Percentiles rank a stretch among this genome's conserved stretches.
phyloP scores from a whole-genome alignment of 2,797 vertebrate species.

The Avahi laniger region DNA sequence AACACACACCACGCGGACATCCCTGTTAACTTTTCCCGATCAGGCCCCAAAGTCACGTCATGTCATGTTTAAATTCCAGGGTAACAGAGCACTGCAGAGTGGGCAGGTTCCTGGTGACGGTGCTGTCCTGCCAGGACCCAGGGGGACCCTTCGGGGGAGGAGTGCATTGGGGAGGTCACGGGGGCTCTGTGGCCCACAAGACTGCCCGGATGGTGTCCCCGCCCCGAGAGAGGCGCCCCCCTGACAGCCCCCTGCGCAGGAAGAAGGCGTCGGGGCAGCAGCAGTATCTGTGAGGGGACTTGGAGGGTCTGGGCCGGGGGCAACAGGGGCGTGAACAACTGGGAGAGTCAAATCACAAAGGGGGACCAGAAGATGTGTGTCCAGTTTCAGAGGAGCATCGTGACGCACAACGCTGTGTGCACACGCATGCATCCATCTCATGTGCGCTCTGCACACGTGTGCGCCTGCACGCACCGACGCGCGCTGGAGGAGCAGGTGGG shows the following conservation, averaged over 20 bases:
- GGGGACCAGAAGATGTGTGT: too few species aligned
- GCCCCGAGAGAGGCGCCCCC: rapidly evolving
- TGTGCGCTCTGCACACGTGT: neutral
- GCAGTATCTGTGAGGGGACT: neutral
- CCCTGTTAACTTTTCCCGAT: neutral
- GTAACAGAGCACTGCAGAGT: neutral
- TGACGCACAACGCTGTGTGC: rapidly evolving
- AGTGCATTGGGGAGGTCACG: rapidly evolving
- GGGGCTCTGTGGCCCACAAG: neutral
- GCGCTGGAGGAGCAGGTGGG: neutral
- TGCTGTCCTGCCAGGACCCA: rapidly evolving
- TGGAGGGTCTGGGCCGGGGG: neutral
- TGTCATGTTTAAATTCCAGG: neutral
- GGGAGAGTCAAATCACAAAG: too few species aligned
- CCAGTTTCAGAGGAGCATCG: neutral
- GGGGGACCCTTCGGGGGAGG: neutral
- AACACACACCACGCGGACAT: rapidly evolving
- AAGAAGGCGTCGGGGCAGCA: neutral
- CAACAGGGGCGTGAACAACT: rapidly evolving
- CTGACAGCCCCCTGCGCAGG: neutral
- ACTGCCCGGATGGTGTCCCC: rapidly evolving
- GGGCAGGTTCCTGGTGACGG: neutral
- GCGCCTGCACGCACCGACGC: neutral
- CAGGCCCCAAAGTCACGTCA: neutral
- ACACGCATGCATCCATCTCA: neutral